Evolutionary conservation across 2,113 vertebrate species (phyloP).

Genomic region (Urocolius indicus): DNA sequence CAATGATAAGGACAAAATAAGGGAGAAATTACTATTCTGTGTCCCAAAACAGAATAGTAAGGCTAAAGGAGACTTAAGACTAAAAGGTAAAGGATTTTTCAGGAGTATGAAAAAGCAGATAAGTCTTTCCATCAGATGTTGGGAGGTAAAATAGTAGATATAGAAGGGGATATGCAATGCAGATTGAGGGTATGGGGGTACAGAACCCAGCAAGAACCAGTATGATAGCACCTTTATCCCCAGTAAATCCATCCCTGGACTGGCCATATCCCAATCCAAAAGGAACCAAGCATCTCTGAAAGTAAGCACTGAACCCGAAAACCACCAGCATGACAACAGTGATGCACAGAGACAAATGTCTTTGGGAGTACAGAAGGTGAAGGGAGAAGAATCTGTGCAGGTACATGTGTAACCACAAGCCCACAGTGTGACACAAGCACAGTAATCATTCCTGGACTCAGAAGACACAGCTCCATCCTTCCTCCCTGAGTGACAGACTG

Average conservation of each 20-base stretch:
- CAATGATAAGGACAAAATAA: background rate
- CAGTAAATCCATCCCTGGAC: background rate
- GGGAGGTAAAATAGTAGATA: background rate
- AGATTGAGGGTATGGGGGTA: background rate
- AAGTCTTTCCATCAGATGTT: background rate
- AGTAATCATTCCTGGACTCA: accelerated
- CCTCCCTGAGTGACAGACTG: background rate
- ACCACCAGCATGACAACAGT: accelerated
- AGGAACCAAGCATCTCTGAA: background rate
- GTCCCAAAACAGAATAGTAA: background rate
- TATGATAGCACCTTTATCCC: background rate
- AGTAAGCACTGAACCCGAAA: background rate
- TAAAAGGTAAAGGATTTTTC: background rate
- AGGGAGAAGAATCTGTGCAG: background rate
- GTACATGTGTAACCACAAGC: background rate
- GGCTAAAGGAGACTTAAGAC: background rate
- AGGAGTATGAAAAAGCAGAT: background rate
- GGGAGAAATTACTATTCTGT: background rate
- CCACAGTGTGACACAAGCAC: background rate
- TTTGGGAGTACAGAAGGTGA: accelerated
- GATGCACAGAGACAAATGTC: background rate
- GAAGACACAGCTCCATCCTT: background rate
- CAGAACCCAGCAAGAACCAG: background rate
- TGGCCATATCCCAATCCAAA: background rate
- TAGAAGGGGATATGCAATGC: accelerated